Base-by-base conservation (phyloP, 2,797 vertebrate genomes). In the Caiman crocodilus region DNA sequence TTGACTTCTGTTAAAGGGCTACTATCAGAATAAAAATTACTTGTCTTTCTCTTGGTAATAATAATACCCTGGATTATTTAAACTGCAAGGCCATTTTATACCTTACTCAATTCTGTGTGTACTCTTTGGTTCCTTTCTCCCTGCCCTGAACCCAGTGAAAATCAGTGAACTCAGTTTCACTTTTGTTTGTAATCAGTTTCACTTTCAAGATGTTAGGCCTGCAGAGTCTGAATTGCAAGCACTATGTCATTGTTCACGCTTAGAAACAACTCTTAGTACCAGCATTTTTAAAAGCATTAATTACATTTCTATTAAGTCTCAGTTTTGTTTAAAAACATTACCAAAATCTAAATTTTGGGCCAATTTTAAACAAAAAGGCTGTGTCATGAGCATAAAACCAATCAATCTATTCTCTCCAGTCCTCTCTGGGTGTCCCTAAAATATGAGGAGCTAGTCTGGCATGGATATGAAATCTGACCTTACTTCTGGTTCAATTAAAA, bases 401-500 rank as follows among this genome's bases (percentile, higher is more conserved):
- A 92, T 85, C 26, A 81, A 82, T 82, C 58, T 78, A 23, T 42
- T 76, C 76, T 55, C 23, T 58, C 67, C 89, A 69, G 13, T 56
- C 74, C 64, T 88, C 77, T 84, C 85, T 63, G 35, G 7, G 57
- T 14, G 65, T 42, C 32, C 76, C 30, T 79, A 89, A 84, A 90
- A 92, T 57, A 86, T 26, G 83, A 80, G 84, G 83, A 76, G 56
- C 81, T 55, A 1, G 3, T 83, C 13, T 13, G 93, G 79, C 77
- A 91, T 90, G 94, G 67, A 75, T 94, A n/a, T 88, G 96, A 96
- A 96, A 95, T 75, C 76, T 94, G 95, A 96, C 93, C 94, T 92
- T 75, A 78, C 83, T 74, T 80, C 1, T 4, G 78, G 82, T 93
- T 93, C 84, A 96, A 16, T 82, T 1, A 63, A 91, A 89, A 94